Conservation (phyloP, 2,888 invertebrate genomes). For the Acutogordius australiensis region DNA sequence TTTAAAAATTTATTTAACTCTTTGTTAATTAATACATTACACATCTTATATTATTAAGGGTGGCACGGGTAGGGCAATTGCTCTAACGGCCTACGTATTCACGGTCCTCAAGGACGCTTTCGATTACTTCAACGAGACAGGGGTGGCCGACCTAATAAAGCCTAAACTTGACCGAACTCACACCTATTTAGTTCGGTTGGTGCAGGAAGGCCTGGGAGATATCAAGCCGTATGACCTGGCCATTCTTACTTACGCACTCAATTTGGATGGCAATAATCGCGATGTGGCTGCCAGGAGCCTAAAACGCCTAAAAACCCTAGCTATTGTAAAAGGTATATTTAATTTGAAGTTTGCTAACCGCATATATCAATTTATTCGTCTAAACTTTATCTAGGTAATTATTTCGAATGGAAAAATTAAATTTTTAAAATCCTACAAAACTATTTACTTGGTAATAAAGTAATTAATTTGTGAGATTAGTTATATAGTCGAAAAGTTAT, state of each 20-base stretch:
- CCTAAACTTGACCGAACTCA: constrained; percentile 10
- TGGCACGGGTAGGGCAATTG: constrained; percentile 36
- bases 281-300: not conserved
- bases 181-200: not conserved
- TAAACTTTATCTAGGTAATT: not conserved
- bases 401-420: no score
- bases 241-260: constrained; percentile 43
- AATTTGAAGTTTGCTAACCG: not conserved
- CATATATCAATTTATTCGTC: not conserved
- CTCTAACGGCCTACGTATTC: constrained; percentile 49
- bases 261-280: constrained; percentile 31
- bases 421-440: no score
- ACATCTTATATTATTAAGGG: constrained; percentile 23
- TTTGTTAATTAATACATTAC: no score
- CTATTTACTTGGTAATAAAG: no score
- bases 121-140: constrained; percentile 35
- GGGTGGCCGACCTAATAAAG: constrained; percentile 27
- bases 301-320: not conserved
- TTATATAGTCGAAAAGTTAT: no score
- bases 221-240: constrained; percentile 39
- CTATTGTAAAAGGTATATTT: no score
- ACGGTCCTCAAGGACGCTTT: constrained; percentile 40
- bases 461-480: no score
- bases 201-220: not conserved
- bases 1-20: no score